Base-by-base conservation (phyloP, 1,140 invertebrate species). In the Diabrotica virgifera region DNA sequence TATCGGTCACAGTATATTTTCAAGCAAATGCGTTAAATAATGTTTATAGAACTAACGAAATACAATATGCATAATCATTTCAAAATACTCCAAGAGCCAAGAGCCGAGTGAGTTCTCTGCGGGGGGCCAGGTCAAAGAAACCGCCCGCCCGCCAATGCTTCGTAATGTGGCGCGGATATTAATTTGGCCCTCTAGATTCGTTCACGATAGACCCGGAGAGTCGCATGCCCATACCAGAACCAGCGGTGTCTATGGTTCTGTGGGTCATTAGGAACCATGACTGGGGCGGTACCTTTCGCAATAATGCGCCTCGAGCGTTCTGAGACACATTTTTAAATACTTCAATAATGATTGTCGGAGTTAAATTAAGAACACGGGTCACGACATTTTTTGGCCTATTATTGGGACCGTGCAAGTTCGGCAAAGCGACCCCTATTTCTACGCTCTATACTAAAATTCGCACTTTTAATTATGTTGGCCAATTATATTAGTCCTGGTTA, bases 261-360 rank as follows among this genome's bases (percentile, higher is more conserved):
- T 59, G 63, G 66, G 56, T 71, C 71, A 72, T 72, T 72, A 72
- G 59, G 63, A 58, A 72, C 69, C 66, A 72, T 72, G 71, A 72
- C 71, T 70, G 66, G 66, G 63, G 59, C 62, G 63, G 56, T 57
- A 54, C 40, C 63, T 8, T 52, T 37, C n/a, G 59, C 40, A 36
- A 60, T 60, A 46, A 46, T 46, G 40, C 40, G 40, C 40, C 40
- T 46, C 40, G 40, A n/a, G 40, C n/a, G n/a, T 46, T 8, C 8
- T 46, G 40, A 46, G 40, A 46, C 40, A 46, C 40, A 46, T 46
- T 46, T 46, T 46, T 46, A 46, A 10, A 46, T 46, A n/a, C 3
- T 46, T 46, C 4, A 46, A 46, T 46, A 46, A 46, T n/a, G 40
- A 46, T 46, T 46, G 40, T 46, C n/a, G 40, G n/a, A 46, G n/a